A percentile compares a stretch with the other conserved stretches of the same genome.
These are phyloP conservation scores for Prosopocoilus inquinatus DNA, from an alignment of 2,888 invertebrate species.

Conservation along the genomic window DNA sequence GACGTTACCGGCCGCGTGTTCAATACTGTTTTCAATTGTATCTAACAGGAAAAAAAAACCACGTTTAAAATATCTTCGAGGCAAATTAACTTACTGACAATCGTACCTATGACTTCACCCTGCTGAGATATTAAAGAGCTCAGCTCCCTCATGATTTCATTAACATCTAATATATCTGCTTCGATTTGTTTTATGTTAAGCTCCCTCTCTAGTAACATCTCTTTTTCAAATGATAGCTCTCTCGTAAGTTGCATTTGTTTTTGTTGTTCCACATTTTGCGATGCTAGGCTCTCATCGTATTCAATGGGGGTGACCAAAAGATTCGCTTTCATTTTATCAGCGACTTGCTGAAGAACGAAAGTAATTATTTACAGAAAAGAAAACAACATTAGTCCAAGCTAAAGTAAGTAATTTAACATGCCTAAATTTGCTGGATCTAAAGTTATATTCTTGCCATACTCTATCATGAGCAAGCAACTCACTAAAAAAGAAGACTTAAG, in stretches of 20 bases:
- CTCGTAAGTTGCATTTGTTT: conserved; percentile 53
- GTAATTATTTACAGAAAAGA: not conserved
- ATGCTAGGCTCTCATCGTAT: conserved; percentile 30
- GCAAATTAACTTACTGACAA: conserved; percentile 10
- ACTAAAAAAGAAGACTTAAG: conserved; percentile 17
- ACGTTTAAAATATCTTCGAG: not conserved
- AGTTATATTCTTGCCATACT: not conserved
- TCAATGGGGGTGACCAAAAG: conserved; percentile 50
- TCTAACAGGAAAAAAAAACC: conserved; percentile 61
- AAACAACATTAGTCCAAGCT: too few species aligned
- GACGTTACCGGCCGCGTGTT: conserved; percentile 70
- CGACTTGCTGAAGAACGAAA: conserved; percentile 55
- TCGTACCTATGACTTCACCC: conserved; percentile 70
- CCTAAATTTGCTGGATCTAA: conserved; percentile 1
- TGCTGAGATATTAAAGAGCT: conserved; percentile 71
- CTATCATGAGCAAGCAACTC: too few species aligned
- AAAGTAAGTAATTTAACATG: too few species aligned
- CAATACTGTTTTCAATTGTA: conserved; percentile 79
- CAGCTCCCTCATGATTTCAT: conserved; percentile 78
- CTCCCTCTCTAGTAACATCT: conserved; percentile 77
- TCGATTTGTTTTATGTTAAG: conserved; percentile 78
- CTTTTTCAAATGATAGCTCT: conserved; percentile 74
- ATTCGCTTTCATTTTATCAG: conserved; percentile 67
- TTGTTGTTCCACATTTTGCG: conserved; percentile 42
- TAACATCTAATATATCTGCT: conserved; percentile 77